Conservation (phyloP, 2,113 vertebrate species). For the Ammodytes marinus region DNA sequence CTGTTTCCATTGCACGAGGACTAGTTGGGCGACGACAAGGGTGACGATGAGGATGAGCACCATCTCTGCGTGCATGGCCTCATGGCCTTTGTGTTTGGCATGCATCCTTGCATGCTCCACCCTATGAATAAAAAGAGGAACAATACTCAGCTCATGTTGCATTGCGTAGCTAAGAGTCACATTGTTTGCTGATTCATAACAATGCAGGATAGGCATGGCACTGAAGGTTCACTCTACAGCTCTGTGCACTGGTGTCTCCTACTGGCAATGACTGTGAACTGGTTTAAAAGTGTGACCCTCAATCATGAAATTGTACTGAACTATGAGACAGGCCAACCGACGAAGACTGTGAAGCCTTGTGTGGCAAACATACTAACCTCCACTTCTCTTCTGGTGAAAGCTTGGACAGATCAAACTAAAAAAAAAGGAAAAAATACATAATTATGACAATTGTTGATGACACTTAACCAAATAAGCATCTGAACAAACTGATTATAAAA, state of each 20-base stretch:
- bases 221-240: background rate
- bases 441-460: slow-evolving; percentile 1
- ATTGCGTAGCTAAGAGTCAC: background rate
- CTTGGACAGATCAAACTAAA: slow-evolving; percentile 92
- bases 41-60: slow-evolving; percentile 98
- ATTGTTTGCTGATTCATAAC: background rate
- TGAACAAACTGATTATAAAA: background rate
- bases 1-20: slow-evolving; percentile 99
- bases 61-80: slow-evolving; percentile 99
- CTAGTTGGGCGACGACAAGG: slow-evolving; percentile 94
- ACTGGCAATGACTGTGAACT: slow-evolving; percentile 2
- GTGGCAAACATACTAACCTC: slow-evolving; percentile 88
- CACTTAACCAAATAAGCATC: background rate
- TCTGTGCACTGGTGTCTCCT: background rate
- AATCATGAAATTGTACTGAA: background rate
- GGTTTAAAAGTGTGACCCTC: background rate
- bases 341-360: too few relatives aligned
- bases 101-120: slow-evolving; percentile 98
- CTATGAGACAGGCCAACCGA: background rate
- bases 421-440: slow-evolving; percentile 48
- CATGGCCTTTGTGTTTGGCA: slow-evolving; percentile 96
- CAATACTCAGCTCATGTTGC: slow-evolving; percentile 18
- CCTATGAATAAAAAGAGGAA: slow-evolving; percentile 79
- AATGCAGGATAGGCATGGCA: background rate
- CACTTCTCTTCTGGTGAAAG: slow-evolving; percentile 96